These are phyloP conservation scores for Cyprinus carpio DNA, from an alignment of 2,113 vertebrate species.

Conservation along the genomic window DNA sequence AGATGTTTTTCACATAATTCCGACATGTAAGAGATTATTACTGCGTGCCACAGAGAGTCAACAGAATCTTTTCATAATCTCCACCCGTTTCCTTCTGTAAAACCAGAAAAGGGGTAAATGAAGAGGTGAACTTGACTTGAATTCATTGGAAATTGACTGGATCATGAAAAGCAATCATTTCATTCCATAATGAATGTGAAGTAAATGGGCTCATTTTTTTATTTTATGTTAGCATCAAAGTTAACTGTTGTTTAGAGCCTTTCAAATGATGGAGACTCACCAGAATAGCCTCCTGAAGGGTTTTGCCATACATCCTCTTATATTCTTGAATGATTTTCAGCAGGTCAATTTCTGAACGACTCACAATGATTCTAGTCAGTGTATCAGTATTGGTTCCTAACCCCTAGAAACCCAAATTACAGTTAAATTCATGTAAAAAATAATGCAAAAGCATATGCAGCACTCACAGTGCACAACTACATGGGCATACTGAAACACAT, in stretches of 20 bases:
- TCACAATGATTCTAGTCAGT: slow-evolving; percentile 86
- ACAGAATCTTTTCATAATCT: slow-evolving; percentile 82
- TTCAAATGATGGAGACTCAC: slow-evolving; percentile 60
- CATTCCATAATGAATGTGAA: background rate
- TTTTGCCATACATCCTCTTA: slow-evolving; percentile 72
- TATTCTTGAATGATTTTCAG: slow-evolving; percentile 84
- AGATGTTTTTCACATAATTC: background rate
- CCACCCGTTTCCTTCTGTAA: slow-evolving; percentile 86
- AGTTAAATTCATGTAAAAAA: background rate
- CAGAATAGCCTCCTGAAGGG: slow-evolving; percentile 80
- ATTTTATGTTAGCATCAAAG: background rate
- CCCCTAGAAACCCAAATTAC: slow-evolving; percentile 68
- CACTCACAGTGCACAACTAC: background rate
- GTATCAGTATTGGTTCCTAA: slow-evolving; percentile 74
- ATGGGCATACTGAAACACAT: background rate
- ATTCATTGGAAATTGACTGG: background rate
- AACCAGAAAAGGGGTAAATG: background rate
- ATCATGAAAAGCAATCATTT: background rate
- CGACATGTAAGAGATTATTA: background rate
- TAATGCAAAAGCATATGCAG: background rate
- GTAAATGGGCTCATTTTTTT: background rate
- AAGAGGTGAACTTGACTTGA: background rate
- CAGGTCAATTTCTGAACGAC: slow-evolving; percentile 88
- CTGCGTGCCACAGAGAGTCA: slow-evolving; percentile 79
- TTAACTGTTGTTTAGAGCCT: background rate